Percentiles rank a stretch among this genome's conserved stretches.
Conservation (phyloP, 2,113 vertebrate genomes). For the Charadrius vociferus region DNA sequence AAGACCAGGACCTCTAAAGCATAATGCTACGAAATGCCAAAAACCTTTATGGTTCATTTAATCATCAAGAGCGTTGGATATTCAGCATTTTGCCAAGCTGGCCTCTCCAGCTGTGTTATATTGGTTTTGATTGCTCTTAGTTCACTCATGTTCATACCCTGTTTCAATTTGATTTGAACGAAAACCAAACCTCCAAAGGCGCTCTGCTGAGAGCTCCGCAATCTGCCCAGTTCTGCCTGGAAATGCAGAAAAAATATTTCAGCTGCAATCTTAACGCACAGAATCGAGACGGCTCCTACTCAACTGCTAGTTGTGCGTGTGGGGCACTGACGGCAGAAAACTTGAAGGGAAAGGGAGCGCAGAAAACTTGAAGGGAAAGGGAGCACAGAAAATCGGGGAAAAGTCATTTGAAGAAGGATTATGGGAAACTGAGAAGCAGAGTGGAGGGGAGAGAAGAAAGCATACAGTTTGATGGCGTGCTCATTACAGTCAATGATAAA, state of each 20-base stretch:
- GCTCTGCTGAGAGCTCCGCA: background rate
- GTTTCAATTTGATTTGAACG: conserved; percentile 44
- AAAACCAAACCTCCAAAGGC: conserved; percentile 36
- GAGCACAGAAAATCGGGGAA: background rate
- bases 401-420: background rate
- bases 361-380: background rate
- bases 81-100: conserved; percentile 34
- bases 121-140: conserved; percentile 18
- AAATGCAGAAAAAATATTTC: background rate
- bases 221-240: background rate
- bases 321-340: background rate
- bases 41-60: conserved; percentile 43
- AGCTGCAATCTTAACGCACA: background rate
- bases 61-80: background rate
- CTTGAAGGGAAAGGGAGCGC: background rate
- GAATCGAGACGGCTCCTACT: background rate
- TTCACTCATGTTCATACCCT: background rate
- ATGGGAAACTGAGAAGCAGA: background rate
- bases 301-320: background rate
- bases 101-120: conserved; percentile 48
- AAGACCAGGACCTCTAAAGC: background rate
- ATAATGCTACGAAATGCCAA: background rate
- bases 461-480: background rate
- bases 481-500: conserved; percentile 32
- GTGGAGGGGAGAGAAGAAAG: background rate